Evolutionary conservation across 53 echinoderm and acorn worm species (phyloP).

Genomic region (Arbacia lixula): DNA sequence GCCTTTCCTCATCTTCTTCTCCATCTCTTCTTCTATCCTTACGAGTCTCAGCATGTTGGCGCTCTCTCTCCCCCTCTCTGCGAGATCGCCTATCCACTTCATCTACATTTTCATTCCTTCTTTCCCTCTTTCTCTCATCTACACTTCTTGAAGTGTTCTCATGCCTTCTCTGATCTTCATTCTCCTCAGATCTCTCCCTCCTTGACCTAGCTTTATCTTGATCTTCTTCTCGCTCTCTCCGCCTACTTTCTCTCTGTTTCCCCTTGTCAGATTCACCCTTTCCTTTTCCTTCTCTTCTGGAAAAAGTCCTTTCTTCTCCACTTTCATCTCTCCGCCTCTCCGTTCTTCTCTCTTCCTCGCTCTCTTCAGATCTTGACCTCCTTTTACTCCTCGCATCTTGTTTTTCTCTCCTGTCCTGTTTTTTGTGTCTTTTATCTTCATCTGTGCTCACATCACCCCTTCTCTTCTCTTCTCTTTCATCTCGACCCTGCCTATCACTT

Average conservation of each 20-base stretch:
- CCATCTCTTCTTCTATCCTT: neutral
- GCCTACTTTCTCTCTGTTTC: no score
- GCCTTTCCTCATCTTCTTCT: no score
- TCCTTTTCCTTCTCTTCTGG: slow-evolving; percentile 7
- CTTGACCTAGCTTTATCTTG: neutral
- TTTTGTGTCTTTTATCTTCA: neutral
- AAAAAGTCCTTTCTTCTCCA: neutral
- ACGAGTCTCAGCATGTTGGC: neutral
- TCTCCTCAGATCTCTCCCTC: neutral
- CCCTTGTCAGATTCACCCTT: no score
- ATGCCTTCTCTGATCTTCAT: neutral
- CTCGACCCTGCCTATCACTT: neutral
- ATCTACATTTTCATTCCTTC: neutral
- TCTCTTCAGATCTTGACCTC: neutral
- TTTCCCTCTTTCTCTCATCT: neutral
- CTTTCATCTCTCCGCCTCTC: neutral
- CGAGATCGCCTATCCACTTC: no score
- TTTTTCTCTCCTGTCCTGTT: neutral
- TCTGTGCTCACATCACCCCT: neutral
- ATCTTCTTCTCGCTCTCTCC: no score
- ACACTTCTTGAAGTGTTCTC: neutral
- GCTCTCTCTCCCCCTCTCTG: no score
- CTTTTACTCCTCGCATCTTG: neutral
- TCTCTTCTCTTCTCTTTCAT: neutral
- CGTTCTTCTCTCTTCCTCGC: slow-evolving; percentile 5